Evolutionary conservation across 2,797 vertebrate genomes (phyloP).

Genomic region (Pipistrellus kuhlii): DNA sequence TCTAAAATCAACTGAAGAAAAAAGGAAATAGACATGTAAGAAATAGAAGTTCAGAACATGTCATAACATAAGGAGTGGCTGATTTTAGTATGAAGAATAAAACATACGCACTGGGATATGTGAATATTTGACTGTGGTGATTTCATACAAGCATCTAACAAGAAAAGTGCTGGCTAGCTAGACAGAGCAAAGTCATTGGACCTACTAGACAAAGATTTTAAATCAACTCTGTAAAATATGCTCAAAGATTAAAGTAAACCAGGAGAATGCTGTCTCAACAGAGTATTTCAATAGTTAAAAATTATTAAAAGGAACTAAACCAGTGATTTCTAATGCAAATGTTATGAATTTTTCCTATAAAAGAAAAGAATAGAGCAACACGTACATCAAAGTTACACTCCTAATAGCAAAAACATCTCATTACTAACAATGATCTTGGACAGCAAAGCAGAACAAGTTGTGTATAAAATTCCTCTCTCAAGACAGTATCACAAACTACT

Average conservation of each 20-base stretch:
- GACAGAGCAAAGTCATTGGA: not conserved
- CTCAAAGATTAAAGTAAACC: not conserved
- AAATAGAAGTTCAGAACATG: conserved; percentile 45
- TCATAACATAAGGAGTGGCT: not conserved
- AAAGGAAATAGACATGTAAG: conserved; percentile 10
- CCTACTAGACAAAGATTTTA: not conserved
- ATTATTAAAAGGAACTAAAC: not conserved
- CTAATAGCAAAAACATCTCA: not conserved
- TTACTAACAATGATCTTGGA: not conserved
- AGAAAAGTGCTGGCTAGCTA: not conserved
- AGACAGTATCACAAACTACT: not conserved
- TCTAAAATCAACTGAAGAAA: not conserved
- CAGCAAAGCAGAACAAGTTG: not conserved
- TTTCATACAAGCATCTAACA: not conserved
- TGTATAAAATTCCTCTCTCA: conserved; percentile 25
- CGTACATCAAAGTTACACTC: not conserved
- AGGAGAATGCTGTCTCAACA: not conserved
- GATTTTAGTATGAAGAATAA: conserved; percentile 8
- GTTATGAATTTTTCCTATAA: not conserved
- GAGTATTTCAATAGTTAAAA: not conserved
- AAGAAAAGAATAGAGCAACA: not conserved
- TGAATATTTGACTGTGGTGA: conserved; percentile 2
- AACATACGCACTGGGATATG: not conserved
- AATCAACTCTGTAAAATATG: not conserved
- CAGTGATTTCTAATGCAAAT: not conserved